Evolutionary conservation across 2,888 invertebrate genomes (phyloP), one percentile per base, ranked within the genome.

Genomic region (Diarsia dahlii): DNA sequence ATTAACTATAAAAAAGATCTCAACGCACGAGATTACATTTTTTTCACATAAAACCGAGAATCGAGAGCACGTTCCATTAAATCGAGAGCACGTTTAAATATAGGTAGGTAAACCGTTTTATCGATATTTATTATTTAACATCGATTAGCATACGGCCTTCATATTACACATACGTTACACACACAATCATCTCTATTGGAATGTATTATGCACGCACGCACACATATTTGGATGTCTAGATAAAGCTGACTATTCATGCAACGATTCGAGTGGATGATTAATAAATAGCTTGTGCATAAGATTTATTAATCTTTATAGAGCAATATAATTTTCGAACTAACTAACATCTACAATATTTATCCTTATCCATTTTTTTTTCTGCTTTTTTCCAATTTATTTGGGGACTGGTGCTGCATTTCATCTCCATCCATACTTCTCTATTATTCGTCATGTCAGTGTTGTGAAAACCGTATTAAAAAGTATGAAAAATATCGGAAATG

Each of bases 81-180:
- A 82, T 73, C 58, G 50, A 76, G 76, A 87, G 66, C 78, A 82
- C 69, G 71, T 60, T 74, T 76, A 62, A 77, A 71, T 58, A 48
- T 52, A 67, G 46, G 45, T 74, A 77, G 46, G 71, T 63, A 74
- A 80, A 82, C 63, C 54, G 67, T 77, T 86, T 80, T 71, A 67
- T 54, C 69, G 54, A 64, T 78, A 69, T 80, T 77, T 78, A 78
- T 83, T 77, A 71, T 86, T 77, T 80, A 81, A 84, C 70, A 74
- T 50, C 62, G 74, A 88, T 80, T 86, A 79, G 68, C 82, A 78
- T 80, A 80, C 69, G 80, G 62, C 87, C 87, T 88, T 84, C 84
- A 76, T 80, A 70, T 76, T 65, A 77, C 56, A 72, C 46, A 72
- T 23, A 67, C 64, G 73, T 20, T 48, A 70, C 71, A 28, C 71